phyloP scores from a whole-genome alignment of 2,113 vertebrate genomes.

The Anser brachyrhynchus region DNA sequence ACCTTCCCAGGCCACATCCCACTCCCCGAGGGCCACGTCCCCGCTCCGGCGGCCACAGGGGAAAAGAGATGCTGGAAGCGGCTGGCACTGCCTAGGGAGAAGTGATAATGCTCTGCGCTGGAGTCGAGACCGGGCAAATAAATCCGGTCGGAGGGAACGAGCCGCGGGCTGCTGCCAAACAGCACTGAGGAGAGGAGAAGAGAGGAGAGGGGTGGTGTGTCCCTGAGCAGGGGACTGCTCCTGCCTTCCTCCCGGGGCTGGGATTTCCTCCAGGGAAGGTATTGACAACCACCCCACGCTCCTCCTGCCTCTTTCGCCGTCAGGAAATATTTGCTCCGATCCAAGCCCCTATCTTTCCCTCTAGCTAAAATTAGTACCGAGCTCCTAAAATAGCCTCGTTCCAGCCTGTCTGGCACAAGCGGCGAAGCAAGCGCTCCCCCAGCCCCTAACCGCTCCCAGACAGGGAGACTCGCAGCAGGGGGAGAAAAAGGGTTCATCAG shows the following conservation, averaged over 20 bases:
- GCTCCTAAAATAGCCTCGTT: slow-evolving; percentile 33
- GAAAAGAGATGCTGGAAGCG: neutral
- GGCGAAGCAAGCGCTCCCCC: neutral
- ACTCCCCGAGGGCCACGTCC: neutral
- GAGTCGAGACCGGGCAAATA: neutral
- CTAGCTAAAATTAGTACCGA: slow-evolving; percentile 23
- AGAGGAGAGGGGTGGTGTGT: neutral
- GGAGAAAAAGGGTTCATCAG: neutral
- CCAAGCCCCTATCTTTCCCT: neutral
- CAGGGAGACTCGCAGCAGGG: neutral
- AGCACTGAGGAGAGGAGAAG: neutral
- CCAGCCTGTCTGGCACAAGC: neutral
- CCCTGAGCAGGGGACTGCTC: neutral
- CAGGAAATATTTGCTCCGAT: slow-evolving; percentile 30
- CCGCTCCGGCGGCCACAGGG: neutral
- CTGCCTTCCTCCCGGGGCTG: neutral
- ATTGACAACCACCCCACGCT: slow-evolving; percentile 4
- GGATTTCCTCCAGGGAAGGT: slow-evolving; percentile 33
- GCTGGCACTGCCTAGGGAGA: neutral
- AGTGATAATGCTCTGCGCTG: neutral
- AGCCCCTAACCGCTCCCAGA: neutral
- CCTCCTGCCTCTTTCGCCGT: neutral
- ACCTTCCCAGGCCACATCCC: slow-evolving; percentile 19
- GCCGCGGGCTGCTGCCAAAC: neutral
- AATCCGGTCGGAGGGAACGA: neutral